Base-by-base conservation (phyloP, 2,113 vertebrate genomes). In the Typhlomys cinereus region DNA sequence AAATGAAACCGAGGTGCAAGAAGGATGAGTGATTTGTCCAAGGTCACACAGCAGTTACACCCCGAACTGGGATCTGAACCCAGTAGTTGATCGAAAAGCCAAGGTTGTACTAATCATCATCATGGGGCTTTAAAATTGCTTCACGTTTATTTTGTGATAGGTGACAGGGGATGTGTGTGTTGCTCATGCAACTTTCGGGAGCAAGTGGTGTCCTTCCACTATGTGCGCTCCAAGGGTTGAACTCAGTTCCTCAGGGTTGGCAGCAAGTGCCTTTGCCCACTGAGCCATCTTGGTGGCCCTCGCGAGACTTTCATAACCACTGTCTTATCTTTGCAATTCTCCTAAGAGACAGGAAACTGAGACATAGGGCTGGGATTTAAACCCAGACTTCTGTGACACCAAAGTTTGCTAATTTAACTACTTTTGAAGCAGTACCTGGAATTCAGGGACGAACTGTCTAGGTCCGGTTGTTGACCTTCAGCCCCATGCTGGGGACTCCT, bases 1-100 rank as follows among this genome's bases (percentile, higher is more conserved):
- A n/a, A n/a, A n/a, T n/a, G n/a, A 80, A 86, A 48, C 52, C 91
- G 39, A 61, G 87, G 66, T 44, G 92, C 92, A 75, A 70, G 62
- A 89, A 57, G 20, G 79, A 66, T 73, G 66, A 54, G 50, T 54
- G 39, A 85, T 76, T 69, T 67, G 34, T 31, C 88, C 67, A 57
- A 11, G 2, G 73, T 62, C 62, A 50, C 36, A 61, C 66, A 90
- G 61, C 41, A 62, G 15, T 36, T 18, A 18, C 1, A 5, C 17
- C 25, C 15, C 2, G 76, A 39, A 34, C 20, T 70, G 23, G 44
- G 27, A 64, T 74, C 41, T 67, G 64, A 95, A 75, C 52, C 34
- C 39, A 62, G 64, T 13, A 46, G 41, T 27, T 39, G 81, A 50
- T 9, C 14, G 0, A 66, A 85, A 48, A 59, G 66, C 62, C 25